Evolutionary conservation across 2,797 vertebrate species (phyloP).

Genomic region (Discoglossus pictus): DNA sequence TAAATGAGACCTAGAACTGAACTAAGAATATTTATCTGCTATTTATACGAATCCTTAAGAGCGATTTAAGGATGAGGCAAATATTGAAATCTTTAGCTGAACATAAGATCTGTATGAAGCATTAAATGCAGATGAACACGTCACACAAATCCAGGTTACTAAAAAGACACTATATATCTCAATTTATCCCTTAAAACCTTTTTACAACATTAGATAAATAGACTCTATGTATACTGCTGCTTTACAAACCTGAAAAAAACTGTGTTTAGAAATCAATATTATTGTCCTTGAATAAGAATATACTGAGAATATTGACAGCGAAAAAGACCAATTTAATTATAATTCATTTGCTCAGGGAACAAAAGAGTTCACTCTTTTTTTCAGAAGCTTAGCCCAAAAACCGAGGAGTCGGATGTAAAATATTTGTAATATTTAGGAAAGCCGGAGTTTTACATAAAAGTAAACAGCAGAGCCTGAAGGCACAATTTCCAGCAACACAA

Average conservation of each 20-base stretch:
- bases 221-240: conserved; percentile 12
- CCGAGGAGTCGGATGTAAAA: conserved; percentile 81
- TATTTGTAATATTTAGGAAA: conserved; percentile 95
- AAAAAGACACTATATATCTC: background rate
- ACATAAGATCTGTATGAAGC: too few species aligned
- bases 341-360: conserved; percentile 69
- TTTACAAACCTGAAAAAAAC: conserved; percentile 44
- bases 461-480: conserved; percentile 99
- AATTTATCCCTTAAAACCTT: background rate
- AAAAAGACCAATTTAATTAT: conserved; percentile 77
- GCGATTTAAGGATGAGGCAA: too few species aligned
- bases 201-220: conserved; percentile 24
- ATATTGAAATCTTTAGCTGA: too few species aligned
- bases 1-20: too few species aligned
- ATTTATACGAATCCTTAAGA: too few species aligned
- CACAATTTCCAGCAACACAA: conserved; percentile 99
- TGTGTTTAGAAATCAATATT: conserved; percentile 58
- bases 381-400: conserved; percentile 69
- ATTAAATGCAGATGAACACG: background rate
- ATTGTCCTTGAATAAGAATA: conserved; percentile 72
- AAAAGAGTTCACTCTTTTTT: conserved; percentile 27
- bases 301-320: conserved; percentile 38
- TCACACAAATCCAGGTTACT: background rate
- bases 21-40: too few species aligned
- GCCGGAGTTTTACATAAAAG: conserved; percentile 99